Conservation (phyloP, 37 sponge, comb jelly and placozoan species). For the Bolinopsis microptera region DNA sequence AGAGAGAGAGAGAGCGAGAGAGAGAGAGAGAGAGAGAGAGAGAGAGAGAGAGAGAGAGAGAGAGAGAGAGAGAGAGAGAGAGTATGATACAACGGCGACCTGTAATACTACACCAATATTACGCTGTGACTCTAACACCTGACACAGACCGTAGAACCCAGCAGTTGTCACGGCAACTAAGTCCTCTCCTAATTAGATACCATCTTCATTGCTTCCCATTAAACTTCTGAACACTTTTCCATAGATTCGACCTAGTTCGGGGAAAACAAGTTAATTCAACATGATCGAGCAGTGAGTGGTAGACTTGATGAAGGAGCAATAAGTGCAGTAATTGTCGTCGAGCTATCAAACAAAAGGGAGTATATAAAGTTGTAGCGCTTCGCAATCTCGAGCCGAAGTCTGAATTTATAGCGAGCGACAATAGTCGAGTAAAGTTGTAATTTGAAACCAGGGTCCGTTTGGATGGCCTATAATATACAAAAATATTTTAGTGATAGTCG, state of each 20-base stretch:
- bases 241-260: no score
- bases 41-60: not conserved
- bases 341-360: not conserved
- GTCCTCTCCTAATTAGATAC: not conserved
- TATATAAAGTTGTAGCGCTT: not conserved
- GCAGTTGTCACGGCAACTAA: not conserved
- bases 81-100: conserved; percentile 10
- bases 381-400: not conserved
- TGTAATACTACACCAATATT: conserved; percentile 36
- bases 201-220: not conserved
- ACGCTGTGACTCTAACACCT: not conserved
- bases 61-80: not conserved
- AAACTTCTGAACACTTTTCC: no score
- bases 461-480: not conserved
- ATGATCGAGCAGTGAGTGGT: no score
- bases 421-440: not conserved
- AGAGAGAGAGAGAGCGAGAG: not conserved
- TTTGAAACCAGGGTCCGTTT: not conserved
- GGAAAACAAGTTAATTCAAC: no score
- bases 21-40: not conserved
- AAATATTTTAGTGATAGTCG: not conserved
- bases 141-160: not conserved
- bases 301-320: not conserved
- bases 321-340: not conserved
- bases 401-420: not conserved